Conservation (phyloP, 1,140 invertebrate species). For the Papilio polyxenes region DNA sequence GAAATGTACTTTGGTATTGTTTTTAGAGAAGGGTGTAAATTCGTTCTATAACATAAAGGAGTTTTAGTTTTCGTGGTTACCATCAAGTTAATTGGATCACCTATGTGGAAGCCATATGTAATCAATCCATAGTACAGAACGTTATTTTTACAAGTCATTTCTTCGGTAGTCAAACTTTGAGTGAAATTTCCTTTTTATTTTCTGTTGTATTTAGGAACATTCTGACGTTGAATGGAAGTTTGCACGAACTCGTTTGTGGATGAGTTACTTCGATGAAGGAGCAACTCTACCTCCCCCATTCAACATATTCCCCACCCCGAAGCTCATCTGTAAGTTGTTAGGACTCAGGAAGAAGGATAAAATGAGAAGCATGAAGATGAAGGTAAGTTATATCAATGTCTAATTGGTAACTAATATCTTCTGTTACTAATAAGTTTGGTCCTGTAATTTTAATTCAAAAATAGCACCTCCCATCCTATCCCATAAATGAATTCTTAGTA, state of each 20-base stretch:
- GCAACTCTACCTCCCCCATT: conserved; percentile 92
- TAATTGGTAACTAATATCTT: too few species aligned
- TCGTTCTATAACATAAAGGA: background rate
- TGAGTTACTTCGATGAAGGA: conserved; percentile 94
- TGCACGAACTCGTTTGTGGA: conserved; percentile 92
- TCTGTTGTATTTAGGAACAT: conserved; percentile 83
- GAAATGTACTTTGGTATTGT: background rate
- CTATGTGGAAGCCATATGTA: background rate
- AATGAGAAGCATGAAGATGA: conserved; percentile 84
- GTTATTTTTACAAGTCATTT: conserved; percentile 21
- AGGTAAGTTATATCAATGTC: conserved; percentile 64
- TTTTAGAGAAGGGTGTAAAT: background rate
- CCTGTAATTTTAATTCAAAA: background rate
- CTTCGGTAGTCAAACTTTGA: background rate
- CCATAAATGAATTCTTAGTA: background rate
- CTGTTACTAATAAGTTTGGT: background rate
- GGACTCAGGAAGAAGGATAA: conserved; percentile 86
- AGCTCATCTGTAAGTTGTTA: conserved; percentile 84
- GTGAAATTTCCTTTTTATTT: background rate
- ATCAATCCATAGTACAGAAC: background rate
- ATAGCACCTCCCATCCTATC: too few species aligned
- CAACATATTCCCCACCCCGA: conserved; percentile 90
- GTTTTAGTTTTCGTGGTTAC: background rate
- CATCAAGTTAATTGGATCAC: background rate
- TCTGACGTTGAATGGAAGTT: conserved; percentile 97